These are phyloP conservation scores for Parazoanthus atlanticus DNA, from an alignment of 92 coral and sea anemone genomes.

Conservation along the genomic window DNA sequence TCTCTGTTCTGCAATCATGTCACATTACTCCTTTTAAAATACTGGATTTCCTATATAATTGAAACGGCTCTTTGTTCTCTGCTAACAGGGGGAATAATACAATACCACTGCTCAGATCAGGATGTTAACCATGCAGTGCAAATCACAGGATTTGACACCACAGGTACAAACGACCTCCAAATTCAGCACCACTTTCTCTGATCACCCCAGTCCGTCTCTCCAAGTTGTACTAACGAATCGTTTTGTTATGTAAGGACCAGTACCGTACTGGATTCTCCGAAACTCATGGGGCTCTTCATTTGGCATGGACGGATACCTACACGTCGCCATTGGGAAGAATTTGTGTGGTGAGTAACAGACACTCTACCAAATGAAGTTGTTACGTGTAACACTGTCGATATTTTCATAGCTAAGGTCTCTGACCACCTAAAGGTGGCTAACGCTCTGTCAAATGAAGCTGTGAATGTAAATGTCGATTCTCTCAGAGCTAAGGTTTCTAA, in stretches of 20 bases:
- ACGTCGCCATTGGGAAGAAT: constrained; percentile 78
- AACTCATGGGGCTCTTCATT: constrained; percentile 94
- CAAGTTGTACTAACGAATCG: neutral
- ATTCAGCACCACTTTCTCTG: neutral
- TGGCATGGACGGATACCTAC: constrained; percentile 85
- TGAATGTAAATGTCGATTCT: no score
- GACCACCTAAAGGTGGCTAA: no score
- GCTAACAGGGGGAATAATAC: constrained; percentile 86
- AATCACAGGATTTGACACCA: constrained; percentile 83
- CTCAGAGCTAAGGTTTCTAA: no score
- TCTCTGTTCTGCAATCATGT: no score
- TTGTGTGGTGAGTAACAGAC: constrained; percentile 83
- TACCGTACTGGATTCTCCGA: constrained; percentile 94
- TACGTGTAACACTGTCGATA: no score
- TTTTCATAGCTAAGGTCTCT: no score
- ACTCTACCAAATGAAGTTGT: no score
- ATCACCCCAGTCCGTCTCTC: neutral
- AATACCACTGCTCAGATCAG: constrained; percentile 85
- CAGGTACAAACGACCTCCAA: constrained; percentile 51
- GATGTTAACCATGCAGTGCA: constrained; percentile 92
- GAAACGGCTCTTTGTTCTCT: neutral
- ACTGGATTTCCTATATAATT: neutral
- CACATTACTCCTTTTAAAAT: neutral
- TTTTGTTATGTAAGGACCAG: neutral
- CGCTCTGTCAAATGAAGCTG: no score